Evolutionary conservation across 2,113 vertebrate species (phyloP).

Genomic region (Raja brachyura): DNA sequence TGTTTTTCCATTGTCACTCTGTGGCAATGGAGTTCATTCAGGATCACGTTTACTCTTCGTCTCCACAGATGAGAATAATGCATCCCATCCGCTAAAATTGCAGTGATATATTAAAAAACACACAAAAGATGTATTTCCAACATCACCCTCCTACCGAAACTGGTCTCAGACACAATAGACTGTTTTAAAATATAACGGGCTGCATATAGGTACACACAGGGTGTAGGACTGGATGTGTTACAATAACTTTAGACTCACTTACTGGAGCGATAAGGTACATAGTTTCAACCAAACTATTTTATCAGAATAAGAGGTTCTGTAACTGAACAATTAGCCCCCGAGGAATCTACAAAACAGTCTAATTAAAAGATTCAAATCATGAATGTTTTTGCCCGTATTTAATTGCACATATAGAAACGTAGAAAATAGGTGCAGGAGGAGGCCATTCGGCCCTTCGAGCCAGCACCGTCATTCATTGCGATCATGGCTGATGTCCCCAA

Average conservation of each 20-base stretch:
- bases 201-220: not conserved
- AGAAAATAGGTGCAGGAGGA: no score
- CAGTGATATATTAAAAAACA: not conserved
- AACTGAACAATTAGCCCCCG: not conserved
- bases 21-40: not conserved
- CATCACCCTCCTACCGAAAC: no score
- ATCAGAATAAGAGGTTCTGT: not conserved
- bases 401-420: not conserved
- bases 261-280: not conserved
- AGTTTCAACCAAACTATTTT: not conserved
- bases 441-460: no score
- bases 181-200: not conserved
- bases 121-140: not conserved
- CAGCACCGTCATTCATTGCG: no score
- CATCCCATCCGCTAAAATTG: not conserved
- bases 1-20: not conserved
- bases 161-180: no score
- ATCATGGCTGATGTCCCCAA: no score
- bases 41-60: not conserved
- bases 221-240: not conserved
- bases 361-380: slow-evolving; percentile 24
- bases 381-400: not conserved
- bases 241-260: not conserved
- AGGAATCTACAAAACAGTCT: not conserved
- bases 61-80: not conserved